phyloP scores from a whole-genome alignment of 53 echinoderm and acorn worm species.

The Astropecten irregularis region DNA sequence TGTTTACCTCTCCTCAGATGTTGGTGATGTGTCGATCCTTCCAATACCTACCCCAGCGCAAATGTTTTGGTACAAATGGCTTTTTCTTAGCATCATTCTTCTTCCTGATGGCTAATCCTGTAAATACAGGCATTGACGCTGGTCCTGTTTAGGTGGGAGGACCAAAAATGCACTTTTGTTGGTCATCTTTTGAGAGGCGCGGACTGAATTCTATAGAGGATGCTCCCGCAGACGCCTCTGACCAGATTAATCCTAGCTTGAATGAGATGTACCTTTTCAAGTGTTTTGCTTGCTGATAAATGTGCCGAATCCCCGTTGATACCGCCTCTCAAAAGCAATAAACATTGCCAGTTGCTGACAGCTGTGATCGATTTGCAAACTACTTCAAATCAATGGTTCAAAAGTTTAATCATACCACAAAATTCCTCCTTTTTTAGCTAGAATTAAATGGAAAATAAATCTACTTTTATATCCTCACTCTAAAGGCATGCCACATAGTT shows the following conservation, averaged over 20 bases:
- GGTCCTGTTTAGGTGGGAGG: neutral
- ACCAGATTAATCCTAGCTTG: neutral
- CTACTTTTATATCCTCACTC: too few relatives aligned
- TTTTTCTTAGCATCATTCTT: neutral
- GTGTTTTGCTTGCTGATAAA: neutral
- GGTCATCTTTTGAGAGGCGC: neutral
- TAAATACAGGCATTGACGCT: neutral
- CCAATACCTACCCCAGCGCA: neutral
- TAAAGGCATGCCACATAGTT: too few relatives aligned
- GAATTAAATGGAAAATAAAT: too few relatives aligned
- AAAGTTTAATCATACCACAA: too few relatives aligned
- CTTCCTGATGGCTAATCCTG: slow-evolving; percentile 5
- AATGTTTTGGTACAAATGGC: slow-evolving; percentile 21
- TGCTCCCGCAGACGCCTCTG: neutral
- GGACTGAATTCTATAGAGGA: neutral
- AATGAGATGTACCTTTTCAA: slow-evolving; percentile 16
- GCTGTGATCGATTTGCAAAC: too few relatives aligned
- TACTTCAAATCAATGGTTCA: too few relatives aligned
- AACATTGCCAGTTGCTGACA: too few relatives aligned
- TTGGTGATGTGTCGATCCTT: too few relatives aligned
- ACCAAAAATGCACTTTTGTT: neutral
- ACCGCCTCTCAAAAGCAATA: too few relatives aligned
- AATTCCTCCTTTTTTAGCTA: too few relatives aligned
- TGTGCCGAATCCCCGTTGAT: neutral
- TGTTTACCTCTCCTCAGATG: neutral